Evolutionary conservation across 2,888 invertebrate genomes (phyloP), one percentile per base, ranked within the genome.

Genomic region (Lasioglossum pauxillum): DNA sequence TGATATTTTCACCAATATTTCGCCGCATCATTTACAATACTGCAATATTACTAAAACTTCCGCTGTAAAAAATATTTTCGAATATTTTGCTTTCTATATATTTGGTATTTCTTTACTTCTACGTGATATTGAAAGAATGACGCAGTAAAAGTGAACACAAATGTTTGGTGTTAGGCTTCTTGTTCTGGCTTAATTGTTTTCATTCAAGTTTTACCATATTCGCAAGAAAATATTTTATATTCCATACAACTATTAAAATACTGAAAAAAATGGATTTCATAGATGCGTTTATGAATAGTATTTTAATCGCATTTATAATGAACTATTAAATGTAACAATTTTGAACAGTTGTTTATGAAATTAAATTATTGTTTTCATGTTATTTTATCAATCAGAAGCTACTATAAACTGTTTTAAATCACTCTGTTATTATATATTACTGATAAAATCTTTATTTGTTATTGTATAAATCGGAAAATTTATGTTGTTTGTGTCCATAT

Each of bases 401-500:
- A 38, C 23, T 69, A 69, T 23, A 38, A 69, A 69, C 5, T 23
- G 23, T 38, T 23, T 69, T 19, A 14, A 41, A 71, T n/a, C 1
- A 41, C 12, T 41, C 3, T n/a, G 41, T n/a, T 41, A 14, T 23
- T 38, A 71, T 41, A 41, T 71, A 71, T 71, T 41, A 12, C n/a
- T n/a, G 5, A 14, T 71, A 71, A 71, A 23, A 38, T 38, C 38
- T 38, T 23, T 0, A 38, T 14, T 41, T 41, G 41, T 71, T n/a
- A n/a, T 71, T n/a, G 38, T 71, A 71, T 16, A 38, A 71, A 14
- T 41, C 0, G 23, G 14, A 23, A 41, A n/a, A 38, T 71, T 69
- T 38, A 31, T 64, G 71, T 71, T 71, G 8, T 71, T n/a, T 71
- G n/a, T 5, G n/a, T 71, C 71, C 71, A 71, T 71, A 71, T 71